These are phyloP conservation scores for Hoplias malabaricus DNA, from an alignment of 2,113 vertebrate genomes.

Conservation along the genomic window DNA sequence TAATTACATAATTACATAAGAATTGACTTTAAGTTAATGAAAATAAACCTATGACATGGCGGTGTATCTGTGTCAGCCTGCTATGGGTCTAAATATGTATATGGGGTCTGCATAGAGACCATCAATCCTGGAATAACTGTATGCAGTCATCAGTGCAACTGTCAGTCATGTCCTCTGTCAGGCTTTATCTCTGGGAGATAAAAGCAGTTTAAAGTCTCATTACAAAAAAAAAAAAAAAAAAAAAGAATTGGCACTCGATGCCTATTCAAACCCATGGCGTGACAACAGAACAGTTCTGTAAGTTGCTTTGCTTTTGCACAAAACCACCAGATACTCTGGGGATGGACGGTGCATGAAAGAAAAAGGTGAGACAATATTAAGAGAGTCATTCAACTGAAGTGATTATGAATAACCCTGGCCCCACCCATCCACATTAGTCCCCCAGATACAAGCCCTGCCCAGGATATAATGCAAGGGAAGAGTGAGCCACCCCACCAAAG, in stretches of 20 bases:
- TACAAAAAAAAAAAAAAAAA: background rate
- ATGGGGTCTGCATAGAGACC: background rate
- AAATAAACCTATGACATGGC: background rate
- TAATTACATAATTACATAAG: too few relatives aligned
- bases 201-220: background rate
- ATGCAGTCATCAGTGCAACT: background rate
- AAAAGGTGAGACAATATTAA: constrained; percentile 28
- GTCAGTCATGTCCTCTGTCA: background rate
- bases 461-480: constrained; percentile 72
- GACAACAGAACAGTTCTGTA: constrained; percentile 31
- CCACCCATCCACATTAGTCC: constrained; percentile 62
- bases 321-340: background rate
- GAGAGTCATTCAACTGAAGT: constrained; percentile 60
- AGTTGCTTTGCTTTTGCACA: background rate
- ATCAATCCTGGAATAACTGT: background rate
- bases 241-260: background rate
- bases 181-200: background rate
- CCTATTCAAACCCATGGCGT: background rate
- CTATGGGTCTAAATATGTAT: background rate
- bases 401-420: constrained; percentile 71
- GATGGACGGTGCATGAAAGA: background rate
- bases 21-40: too few relatives aligned
- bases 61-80: background rate
- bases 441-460: constrained; percentile 70
- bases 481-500: constrained; percentile 62